Evolutionary conservation across 2,113 vertebrate genomes (phyloP).

Genomic region (Zosterops hypoxanthus): DNA sequence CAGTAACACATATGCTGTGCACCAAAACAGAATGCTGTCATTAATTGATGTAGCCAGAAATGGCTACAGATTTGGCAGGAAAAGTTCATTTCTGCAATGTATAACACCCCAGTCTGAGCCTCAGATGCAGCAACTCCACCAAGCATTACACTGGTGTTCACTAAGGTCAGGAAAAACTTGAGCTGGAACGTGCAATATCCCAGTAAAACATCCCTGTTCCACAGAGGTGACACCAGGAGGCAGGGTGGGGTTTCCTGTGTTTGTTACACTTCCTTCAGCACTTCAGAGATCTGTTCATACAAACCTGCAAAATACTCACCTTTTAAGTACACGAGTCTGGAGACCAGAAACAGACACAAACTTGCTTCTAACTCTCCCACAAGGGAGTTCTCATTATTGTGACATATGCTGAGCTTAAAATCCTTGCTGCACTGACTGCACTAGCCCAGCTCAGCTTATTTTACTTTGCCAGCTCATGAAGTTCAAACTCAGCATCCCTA

Average conservation of each 20-base stretch:
- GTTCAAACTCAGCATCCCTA: neutral
- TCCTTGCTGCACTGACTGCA: neutral
- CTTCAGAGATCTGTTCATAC: neutral
- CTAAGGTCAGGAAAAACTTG: neutral
- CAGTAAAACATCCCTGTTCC: neutral
- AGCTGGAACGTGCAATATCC: neutral
- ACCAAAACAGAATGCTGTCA: neutral
- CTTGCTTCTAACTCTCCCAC: neutral
- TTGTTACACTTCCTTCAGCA: neutral
- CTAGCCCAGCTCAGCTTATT: neutral
- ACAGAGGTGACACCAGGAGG: accelerated
- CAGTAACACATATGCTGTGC: neutral
- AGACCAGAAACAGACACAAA: neutral
- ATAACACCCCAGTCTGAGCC: neutral
- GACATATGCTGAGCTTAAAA: neutral
- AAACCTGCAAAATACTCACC: neutral
- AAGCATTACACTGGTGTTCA: accelerated
- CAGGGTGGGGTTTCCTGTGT: neutral
- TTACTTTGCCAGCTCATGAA: neutral
- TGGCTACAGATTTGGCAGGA: neutral
- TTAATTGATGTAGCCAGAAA: neutral
- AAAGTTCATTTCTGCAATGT: neutral
- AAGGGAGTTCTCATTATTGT: neutral
- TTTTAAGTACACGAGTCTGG: accelerated
- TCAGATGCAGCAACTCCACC: no score